Evolutionary conservation across 2,797 vertebrate genomes (phyloP).

Genomic region (Alfaro cultratus): DNA sequence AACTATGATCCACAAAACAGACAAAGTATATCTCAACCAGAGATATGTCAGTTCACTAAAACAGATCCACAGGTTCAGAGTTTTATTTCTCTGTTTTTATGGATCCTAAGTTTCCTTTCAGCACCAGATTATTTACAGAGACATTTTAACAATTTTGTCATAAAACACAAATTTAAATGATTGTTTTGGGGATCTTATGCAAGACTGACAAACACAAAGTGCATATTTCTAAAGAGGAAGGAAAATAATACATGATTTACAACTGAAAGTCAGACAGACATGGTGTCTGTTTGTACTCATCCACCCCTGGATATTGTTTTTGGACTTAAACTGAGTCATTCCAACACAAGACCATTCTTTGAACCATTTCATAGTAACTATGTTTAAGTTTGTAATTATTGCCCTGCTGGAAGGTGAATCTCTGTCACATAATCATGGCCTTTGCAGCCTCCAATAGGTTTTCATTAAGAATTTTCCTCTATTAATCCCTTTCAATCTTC

Average conservation of each 20-base stretch:
- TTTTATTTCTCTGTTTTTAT: constrained; percentile 16
- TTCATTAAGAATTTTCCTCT: background rate
- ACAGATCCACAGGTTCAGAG: constrained; percentile 6
- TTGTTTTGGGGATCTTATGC: background rate
- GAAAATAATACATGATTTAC: background rate
- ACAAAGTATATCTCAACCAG: background rate
- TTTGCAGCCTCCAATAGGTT: background rate
- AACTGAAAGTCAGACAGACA: background rate
- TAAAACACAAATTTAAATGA: background rate
- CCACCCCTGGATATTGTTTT: background rate
- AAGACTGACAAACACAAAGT: background rate
- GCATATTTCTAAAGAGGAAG: background rate
- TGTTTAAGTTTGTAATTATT: background rate
- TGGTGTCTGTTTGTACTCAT: background rate
- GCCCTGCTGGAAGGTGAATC: background rate
- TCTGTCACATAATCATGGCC: background rate
- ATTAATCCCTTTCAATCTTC: background rate
- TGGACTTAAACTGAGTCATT: background rate
- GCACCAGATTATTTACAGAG: background rate
- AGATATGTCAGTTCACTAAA: background rate
- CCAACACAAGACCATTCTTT: background rate
- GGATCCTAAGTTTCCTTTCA: background rate
- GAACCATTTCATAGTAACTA: background rate
- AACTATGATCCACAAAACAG: constrained; percentile 60
- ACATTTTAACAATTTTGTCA: background rate